Evolutionary conservation across 2,888 invertebrate species (phyloP).

Genomic region (Callosobruchus maculatus): DNA sequence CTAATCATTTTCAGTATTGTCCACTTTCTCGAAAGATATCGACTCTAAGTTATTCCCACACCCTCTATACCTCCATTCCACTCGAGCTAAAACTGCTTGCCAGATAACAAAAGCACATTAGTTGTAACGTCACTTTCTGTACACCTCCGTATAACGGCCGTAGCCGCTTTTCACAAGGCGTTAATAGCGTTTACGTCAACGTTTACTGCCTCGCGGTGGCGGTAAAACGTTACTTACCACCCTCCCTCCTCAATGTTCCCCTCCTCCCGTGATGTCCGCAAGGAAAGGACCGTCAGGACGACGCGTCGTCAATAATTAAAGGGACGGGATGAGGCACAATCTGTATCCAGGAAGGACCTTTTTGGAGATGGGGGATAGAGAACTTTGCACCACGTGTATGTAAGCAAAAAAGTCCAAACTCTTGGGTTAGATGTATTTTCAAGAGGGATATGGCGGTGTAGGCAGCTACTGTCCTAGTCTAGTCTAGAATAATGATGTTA

Average conservation of each 20-base stretch:
- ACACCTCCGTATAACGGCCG: not conserved
- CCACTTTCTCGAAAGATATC: no score
- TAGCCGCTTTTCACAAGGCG: not conserved
- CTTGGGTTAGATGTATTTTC: no score
- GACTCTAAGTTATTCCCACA: no score
- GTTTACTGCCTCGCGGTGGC: not conserved
- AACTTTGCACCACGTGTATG: not conserved
- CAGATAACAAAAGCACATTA: not conserved
- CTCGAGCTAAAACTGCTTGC: not conserved
- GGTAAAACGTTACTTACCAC: not conserved
- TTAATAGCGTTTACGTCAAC: not conserved
- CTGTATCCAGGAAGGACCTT: not conserved
- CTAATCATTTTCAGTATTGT: no score
- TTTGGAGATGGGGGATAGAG: not conserved
- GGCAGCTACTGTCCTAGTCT: no score
- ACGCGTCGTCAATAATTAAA: not conserved
- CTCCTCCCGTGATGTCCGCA: not conserved
- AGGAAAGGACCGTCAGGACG: not conserved
- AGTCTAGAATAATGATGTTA: no score
- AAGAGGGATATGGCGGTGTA: no score
- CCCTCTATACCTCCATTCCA: no score
- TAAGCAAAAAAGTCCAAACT: no score
- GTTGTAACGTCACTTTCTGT: not conserved
- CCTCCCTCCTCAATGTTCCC: not conserved
- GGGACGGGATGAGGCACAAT: not conserved